Percentiles rank a stretch among this genome's conserved stretches.
Evolutionary conservation across 1,140 invertebrate species (phyloP).

Genomic region (Drosophila pachea): DNA sequence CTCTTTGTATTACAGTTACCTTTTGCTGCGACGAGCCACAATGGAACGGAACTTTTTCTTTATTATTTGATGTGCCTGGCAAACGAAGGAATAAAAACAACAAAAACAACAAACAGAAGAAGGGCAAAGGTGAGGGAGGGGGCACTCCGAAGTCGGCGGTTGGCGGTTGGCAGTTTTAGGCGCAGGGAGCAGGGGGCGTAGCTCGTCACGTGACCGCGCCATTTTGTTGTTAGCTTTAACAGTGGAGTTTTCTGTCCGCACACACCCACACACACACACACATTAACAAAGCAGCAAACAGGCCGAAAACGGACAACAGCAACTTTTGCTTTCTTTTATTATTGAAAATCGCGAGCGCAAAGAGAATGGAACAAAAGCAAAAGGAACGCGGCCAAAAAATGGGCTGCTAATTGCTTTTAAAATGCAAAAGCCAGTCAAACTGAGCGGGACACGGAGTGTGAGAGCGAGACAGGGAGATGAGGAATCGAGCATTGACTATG

Average conservation of each 20-base stretch:
- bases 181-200: slow-evolving; percentile 22
- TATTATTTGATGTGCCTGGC: slow-evolving; percentile 31
- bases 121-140: neutral
- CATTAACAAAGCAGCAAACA: slow-evolving; percentile 31
- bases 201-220: slow-evolving; percentile 51
- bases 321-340: slow-evolving; percentile 62
- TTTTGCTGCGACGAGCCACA: slow-evolving; percentile 8
- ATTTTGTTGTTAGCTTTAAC: slow-evolving; percentile 65
- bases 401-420: slow-evolving; percentile 76
- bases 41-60: slow-evolving; percentile 14
- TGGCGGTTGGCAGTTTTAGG: neutral
- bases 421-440: slow-evolving; percentile 63
- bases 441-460: slow-evolving; percentile 15
- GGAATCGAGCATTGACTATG: slow-evolving; percentile 7
- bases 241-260: slow-evolving; percentile 41
- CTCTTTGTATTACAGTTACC: slow-evolving; percentile 2
- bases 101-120: slow-evolving; percentile 20
- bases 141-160: neutral
- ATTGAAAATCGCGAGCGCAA: slow-evolving; percentile 60
- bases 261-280: slow-evolving; percentile 12
- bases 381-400: slow-evolving; percentile 68
- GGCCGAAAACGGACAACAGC: slow-evolving; percentile 41
- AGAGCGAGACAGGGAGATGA: slow-evolving; percentile 13
- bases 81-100: neutral
- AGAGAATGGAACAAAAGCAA: slow-evolving; percentile 51